These are phyloP conservation scores for Dipus sagitta DNA, from an alignment of 2,797 vertebrate genomes.

Conservation along the genomic window DNA sequence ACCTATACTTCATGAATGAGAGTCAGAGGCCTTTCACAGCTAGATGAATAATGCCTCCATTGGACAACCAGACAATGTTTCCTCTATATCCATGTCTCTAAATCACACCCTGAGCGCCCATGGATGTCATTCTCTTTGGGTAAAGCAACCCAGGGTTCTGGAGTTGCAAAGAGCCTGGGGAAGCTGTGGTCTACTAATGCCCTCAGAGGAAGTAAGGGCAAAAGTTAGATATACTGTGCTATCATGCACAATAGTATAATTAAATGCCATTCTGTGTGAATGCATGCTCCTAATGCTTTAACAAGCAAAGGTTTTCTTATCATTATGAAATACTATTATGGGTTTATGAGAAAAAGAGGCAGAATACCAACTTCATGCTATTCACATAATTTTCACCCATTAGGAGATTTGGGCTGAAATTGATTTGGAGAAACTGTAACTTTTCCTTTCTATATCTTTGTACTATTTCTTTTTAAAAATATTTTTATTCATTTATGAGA, in stretches of 20 bases:
- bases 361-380: not conserved
- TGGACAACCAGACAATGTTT: conserved; percentile 68
- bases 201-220: not conserved
- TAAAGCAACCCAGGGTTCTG: conserved; percentile 27
- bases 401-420: not conserved
- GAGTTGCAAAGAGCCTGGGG: conserved; percentile 34
- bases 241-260: not conserved
- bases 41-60: conserved; percentile 59
- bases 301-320: not conserved
- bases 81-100: conserved; percentile 64
- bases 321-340: conserved; percentile 31
- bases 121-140: conserved; percentile 16
- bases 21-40: conserved; percentile 47
- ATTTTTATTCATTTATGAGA: too few relatives aligned
- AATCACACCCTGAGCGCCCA: conserved; percentile 49
- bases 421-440: not conserved
- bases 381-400: not conserved
- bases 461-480: not conserved
- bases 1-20: conserved; percentile 75
- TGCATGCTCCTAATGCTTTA: not conserved
- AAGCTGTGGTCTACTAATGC: not conserved
- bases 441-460: not conserved
- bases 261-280: not conserved
- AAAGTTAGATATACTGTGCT: not conserved
- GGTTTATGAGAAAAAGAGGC: conserved; percentile 58